Conservation (phyloP, 2,113 vertebrate genomes). For the Stictonetta naevosa region DNA sequence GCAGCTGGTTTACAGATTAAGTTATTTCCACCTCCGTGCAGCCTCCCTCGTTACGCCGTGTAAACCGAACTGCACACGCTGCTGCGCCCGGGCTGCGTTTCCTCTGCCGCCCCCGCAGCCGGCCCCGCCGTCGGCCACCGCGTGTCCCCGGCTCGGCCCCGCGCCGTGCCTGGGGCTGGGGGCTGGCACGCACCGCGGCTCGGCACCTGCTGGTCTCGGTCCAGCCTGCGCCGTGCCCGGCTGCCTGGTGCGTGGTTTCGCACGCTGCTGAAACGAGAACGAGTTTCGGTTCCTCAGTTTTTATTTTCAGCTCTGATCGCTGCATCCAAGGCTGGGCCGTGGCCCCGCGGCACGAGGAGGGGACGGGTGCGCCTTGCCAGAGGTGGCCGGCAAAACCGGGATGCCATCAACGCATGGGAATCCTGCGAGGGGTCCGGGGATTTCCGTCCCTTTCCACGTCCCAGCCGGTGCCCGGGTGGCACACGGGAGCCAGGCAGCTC, state of each 20-base stretch:
- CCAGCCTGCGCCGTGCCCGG: neutral
- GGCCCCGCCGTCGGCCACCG: neutral
- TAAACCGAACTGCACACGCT: neutral
- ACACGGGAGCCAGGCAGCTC: rapidly evolving
- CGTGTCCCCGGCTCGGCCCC: rapidly evolving
- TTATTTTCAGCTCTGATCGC: neutral
- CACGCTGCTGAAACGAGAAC: neutral
- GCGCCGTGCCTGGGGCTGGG: neutral
- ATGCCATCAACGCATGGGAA: neutral
- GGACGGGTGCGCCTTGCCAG: neutral
- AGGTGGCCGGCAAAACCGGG: neutral
- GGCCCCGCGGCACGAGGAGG: neutral
- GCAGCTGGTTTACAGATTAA: constrained; percentile 13
- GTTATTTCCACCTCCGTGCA: constrained; percentile 14
- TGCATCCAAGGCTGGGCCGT: neutral
- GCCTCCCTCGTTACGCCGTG: constrained; percentile 28
- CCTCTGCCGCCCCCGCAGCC: neutral
- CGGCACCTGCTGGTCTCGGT: constrained; percentile 57
- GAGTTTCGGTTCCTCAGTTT: constrained; percentile 61
- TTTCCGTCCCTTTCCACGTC: neutral
- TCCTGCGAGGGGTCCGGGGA: neutral
- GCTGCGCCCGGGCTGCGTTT: neutral
- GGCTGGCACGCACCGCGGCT: neutral
- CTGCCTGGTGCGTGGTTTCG: neutral
- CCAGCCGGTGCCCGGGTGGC: rapidly evolving